Base-by-base conservation (phyloP, 2,797 vertebrate genomes). In the Mus caroli region DNA sequence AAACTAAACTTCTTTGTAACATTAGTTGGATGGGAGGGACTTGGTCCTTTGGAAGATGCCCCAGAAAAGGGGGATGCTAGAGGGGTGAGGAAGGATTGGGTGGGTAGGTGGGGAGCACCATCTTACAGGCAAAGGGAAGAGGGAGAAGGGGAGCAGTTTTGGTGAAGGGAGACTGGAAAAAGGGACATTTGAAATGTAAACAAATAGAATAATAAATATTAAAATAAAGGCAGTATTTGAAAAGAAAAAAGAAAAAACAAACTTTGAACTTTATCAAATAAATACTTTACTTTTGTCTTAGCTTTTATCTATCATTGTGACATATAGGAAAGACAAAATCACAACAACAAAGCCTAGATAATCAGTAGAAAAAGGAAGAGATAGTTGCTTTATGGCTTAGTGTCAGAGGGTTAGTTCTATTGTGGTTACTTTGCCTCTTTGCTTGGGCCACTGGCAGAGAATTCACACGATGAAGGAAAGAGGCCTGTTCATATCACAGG, bases 1-100 rank as follows among this genome's bases (percentile, higher is more conserved):
- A 96, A 73, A 75, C 88, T 88, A 88, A 95, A 87, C 43, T 83
- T 46, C 20, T 89, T 92, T 77, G 60, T 71, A 37, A 22, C 69
- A 22, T 71, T n/a, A 37, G 9, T 71, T n/a, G n/a, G 8, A 71
- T 37, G 69, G n/a, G n/a, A 69, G 17, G 69, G 1, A 3, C 34
- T 71, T 20, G 19, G 69, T 71, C 69, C n/a, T 71, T 3, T 37
- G 69, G 69, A n/a, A 34, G 67, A 37, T 37, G 67, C 15, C n/a
- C 67, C 17, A 71, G 69, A 37, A 34, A 71, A 37, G 69, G 69
- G 34, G 17, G 17, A n/a, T 71, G 8, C n/a, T 71, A 37, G n/a
- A 69, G 67, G 34, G 34, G 6, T 19, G 67, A 71, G 69, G 69
- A n/a, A 71, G 69, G 19, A 71, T n/a, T 71, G 34, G 17, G 7